Evolutionary conservation across 2,888 invertebrate species (phyloP).

Genomic region (Zootermopsis nevadensis): DNA sequence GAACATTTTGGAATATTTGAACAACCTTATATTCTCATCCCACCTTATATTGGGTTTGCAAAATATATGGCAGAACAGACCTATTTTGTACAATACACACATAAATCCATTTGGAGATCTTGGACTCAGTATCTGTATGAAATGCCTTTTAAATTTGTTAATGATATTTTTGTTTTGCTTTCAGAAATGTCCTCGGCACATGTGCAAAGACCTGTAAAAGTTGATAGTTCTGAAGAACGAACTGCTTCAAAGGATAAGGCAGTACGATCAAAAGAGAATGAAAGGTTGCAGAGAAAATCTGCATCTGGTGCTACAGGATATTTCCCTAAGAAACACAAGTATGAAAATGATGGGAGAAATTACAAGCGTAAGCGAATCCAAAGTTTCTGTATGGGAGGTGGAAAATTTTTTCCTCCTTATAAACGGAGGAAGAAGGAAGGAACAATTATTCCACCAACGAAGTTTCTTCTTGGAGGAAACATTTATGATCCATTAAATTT

Average conservation of each 20-base stretch:
- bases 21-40: neutral
- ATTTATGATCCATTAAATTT: conserved; percentile 95
- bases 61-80: neutral
- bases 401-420: conserved; percentile 80
- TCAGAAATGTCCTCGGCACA: conserved; percentile 64
- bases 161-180: conserved; percentile 19
- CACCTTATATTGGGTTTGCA: neutral
- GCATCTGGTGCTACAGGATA: conserved; percentile 52
- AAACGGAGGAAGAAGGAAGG: conserved; percentile 77
- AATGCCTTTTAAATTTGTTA: too few species aligned
- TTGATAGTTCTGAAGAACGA: conserved; percentile 55
- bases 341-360: conserved; percentile 61
- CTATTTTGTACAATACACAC: neutral
- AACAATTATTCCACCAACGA: conserved; percentile 85
- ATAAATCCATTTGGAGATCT: neutral
- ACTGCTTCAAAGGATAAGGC: conserved; percentile 35
- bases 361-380: conserved; percentile 73
- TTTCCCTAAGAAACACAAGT: conserved; percentile 59
- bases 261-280: conserved; percentile 42
- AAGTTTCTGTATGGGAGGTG: conserved; percentile 72
- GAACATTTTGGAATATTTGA: conserved; percentile 9
- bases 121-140: too few species aligned
- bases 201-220: conserved; percentile 62
- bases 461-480: conserved; percentile 94
- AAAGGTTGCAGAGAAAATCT: conserved; percentile 42